Evolutionary conservation across 2,797 vertebrate genomes (phyloP).

Genomic region (Bufotes viridis): DNA sequence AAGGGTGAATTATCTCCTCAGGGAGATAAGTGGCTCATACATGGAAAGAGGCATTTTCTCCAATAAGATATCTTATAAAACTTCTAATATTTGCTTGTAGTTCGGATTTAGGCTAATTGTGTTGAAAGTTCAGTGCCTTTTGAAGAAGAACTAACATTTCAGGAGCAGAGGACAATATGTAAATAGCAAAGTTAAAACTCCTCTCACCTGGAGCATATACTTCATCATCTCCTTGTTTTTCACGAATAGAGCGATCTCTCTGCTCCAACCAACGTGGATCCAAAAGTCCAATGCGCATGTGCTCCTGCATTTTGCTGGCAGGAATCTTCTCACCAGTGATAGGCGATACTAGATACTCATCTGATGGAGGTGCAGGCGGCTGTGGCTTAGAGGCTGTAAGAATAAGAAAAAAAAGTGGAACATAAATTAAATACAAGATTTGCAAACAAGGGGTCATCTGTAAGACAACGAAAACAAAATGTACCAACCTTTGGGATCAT

Average conservation of each 20-base stretch:
- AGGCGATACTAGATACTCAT: constrained; percentile 96
- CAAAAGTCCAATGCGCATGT: constrained; percentile 97
- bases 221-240: constrained; percentile 96
- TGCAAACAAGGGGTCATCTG: not conserved
- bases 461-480: not conserved
- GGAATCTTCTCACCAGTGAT: constrained; percentile 98
- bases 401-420: not conserved
- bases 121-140: no score
- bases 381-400: constrained; percentile 86
- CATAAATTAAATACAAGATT: not conserved
- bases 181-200: not conserved
- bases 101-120: no score
- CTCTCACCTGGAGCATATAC: constrained; percentile 92
- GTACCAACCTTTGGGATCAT: constrained; percentile 93
- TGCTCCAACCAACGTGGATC: constrained; percentile 98
- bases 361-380: constrained; percentile 76
- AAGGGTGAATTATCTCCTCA: no score
- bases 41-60: no score
- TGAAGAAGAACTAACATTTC: no score
- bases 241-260: constrained; percentile 91
- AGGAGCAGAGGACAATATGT: not conserved
- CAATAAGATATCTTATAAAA: no score
- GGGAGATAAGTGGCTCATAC: no score
- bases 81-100: no score
- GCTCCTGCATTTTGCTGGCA: constrained; percentile 99